Base-by-base conservation (phyloP, 2,113 vertebrate genomes). In the Plotosus lineatus region DNA sequence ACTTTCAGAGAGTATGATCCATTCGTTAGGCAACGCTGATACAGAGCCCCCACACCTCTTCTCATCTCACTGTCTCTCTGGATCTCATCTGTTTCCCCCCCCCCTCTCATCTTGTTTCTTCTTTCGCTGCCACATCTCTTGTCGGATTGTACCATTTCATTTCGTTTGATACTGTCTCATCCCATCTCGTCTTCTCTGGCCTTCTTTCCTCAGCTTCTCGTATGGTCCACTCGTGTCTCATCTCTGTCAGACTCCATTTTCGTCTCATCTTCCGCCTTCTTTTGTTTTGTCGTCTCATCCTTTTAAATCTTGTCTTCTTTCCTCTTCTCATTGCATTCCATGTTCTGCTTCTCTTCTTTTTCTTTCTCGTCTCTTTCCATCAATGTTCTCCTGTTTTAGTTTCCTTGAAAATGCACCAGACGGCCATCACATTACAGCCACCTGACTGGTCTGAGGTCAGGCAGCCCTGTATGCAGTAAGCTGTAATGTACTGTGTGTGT, bases 361-460 rank as follows among this genome's bases (percentile, higher is more conserved):
- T 15, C 10, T 12, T 9, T 38, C 11, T 69, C 40, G n/a, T 23
- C 33, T 42, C n/a, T 50, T 66, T 10, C 19, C 65, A 53, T 15
- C 19, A 46, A 40, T 83, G 31, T 40, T 60, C 55, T 61, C 28
- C 44, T 42, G 26, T 50, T 33, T 76, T 26, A 48, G 26, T 44
- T 56, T n/a, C 19, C 36, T 68, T 44, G 23, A 50, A 83, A 10
- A 33, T 28, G 55, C 63, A 72, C n/a, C n/a, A n/a, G n/a, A n/a
- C n/a, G n/a, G n/a, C n/a, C n/a, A n/a, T n/a, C n/a, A n/a, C n/a
- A n/a, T n/a, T n/a, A n/a, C n/a, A n/a, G n/a, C n/a, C n/a, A n/a
- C n/a, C n/a, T n/a, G n/a, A n/a, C n/a, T n/a, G n/a, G n/a, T n/a
- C n/a, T n/a, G n/a, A n/a, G n/a, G n/a, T n/a, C n/a, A n/a, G n/a